Conservation (phyloP, 2,797 vertebrate genomes). For the Glyptemys insculpta region DNA sequence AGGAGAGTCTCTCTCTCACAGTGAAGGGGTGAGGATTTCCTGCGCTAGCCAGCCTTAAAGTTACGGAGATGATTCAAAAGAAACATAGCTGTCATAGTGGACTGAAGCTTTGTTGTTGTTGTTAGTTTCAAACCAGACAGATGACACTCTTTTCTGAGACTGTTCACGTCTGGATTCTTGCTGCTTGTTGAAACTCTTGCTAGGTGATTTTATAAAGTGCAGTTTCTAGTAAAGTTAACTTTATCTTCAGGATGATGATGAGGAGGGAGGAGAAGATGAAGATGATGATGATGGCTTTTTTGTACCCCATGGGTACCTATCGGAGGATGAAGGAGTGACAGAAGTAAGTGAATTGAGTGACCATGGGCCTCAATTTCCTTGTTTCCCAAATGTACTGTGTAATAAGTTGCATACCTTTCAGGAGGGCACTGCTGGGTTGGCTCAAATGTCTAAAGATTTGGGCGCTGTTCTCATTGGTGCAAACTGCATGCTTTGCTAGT, state of each 20-base stretch:
- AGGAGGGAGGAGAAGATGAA: conserved; percentile 92
- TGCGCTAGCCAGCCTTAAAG: rapidly evolving
- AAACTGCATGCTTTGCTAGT: background rate
- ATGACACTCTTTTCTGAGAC: rapidly evolving
- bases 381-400: rapidly evolving
- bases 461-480: background rate
- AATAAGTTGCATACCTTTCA: background rate
- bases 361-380: background rate
- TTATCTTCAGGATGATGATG: conserved; percentile 92
- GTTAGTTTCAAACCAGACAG: background rate
- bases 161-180: background rate
- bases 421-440: background rate
- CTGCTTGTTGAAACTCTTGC: background rate
- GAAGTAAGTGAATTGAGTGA: conserved; percentile 75
- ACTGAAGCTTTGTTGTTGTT: background rate
- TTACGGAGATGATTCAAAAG: background rate
- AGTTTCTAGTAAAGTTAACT: background rate
- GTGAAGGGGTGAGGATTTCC: conserved; percentile 90
- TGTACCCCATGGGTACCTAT: conserved; percentile 98
- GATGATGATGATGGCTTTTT: conserved; percentile 97
- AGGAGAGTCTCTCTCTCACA: conserved; percentile 97
- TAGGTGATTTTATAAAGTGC: background rate
- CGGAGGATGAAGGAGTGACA: conserved; percentile 95
- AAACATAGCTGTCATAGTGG: background rate
- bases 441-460: background rate